phyloP scores from a whole-genome alignment of 2,888 invertebrate species.

The Megaustenia siamemsis region DNA sequence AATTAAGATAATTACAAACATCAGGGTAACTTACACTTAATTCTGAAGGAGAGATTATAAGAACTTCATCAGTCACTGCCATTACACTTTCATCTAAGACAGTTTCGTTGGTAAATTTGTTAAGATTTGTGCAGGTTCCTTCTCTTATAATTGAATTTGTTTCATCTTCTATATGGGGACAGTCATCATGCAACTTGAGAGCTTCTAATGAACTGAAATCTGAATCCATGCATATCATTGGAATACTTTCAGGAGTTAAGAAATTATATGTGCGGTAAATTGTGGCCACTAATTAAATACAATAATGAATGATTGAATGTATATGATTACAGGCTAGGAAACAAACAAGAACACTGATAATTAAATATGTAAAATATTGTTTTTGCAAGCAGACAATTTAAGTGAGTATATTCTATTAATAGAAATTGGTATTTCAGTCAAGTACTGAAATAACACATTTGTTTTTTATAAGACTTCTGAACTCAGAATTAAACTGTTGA shows the following conservation, averaged over 20 bases:
- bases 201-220: conserved; percentile 43
- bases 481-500: too few relatives aligned
- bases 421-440: too few relatives aligned
- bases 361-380: too few relatives aligned
- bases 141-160: background rate
- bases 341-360: too few relatives aligned
- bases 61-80: background rate
- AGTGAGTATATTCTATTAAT: too few relatives aligned
- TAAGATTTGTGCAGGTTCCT: background rate
- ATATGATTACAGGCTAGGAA: too few relatives aligned
- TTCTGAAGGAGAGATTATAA: conserved; percentile 5
- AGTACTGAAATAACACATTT: too few relatives aligned
- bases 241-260: conserved; percentile 27
- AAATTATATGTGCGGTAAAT: too few relatives aligned
- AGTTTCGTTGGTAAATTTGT: background rate
- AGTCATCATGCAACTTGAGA: background rate
- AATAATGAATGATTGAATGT: too few relatives aligned
- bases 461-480: too few relatives aligned
- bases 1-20: background rate
- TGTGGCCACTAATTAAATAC: too few relatives aligned
- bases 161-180: background rate
- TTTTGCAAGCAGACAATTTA: too few relatives aligned
- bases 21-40: conserved; percentile 25
- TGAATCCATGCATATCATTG: conserved; percentile 42
- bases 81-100: background rate